phyloP scores from a whole-genome alignment of 64 coral and sea anemone species.

The Porites australiensis region DNA sequence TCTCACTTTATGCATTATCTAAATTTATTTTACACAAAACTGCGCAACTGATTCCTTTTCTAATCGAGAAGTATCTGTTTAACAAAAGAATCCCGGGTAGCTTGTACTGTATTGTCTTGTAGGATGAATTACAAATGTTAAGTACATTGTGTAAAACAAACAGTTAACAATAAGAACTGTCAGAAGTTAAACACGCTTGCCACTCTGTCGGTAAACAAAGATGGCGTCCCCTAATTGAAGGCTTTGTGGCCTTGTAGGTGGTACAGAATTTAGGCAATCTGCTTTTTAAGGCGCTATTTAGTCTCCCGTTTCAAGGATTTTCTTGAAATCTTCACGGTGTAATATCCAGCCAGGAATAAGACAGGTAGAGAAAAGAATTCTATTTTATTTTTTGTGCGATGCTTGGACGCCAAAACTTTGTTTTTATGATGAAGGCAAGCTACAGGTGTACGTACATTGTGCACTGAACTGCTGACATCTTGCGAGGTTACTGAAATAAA shows the following conservation, averaged over 20 bases:
- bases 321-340: neutral
- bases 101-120: neutral
- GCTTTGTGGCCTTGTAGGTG: neutral
- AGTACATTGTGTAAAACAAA: slow-evolving; percentile 11
- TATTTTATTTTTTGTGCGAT: too few species aligned
- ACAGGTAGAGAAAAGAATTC: too few species aligned
- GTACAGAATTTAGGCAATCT: neutral
- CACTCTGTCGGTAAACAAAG: slow-evolving; percentile 5
- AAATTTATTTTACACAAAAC: neutral
- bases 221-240: neutral
- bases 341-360: too few species aligned
- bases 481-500: too few species aligned
- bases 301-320: neutral
- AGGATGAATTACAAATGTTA: neutral
- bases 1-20: neutral
- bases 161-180: neutral
- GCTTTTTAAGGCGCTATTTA: neutral
- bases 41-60: neutral
- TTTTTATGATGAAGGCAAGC: too few species aligned
- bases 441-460: too few species aligned
- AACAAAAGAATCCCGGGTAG: neutral
- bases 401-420: too few species aligned
- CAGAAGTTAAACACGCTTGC: neutral
- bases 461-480: too few species aligned
- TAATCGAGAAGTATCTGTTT: neutral